Base-by-base conservation (phyloP, 64 coral and sea anemone genomes). In the Montipora sp. region DNA sequence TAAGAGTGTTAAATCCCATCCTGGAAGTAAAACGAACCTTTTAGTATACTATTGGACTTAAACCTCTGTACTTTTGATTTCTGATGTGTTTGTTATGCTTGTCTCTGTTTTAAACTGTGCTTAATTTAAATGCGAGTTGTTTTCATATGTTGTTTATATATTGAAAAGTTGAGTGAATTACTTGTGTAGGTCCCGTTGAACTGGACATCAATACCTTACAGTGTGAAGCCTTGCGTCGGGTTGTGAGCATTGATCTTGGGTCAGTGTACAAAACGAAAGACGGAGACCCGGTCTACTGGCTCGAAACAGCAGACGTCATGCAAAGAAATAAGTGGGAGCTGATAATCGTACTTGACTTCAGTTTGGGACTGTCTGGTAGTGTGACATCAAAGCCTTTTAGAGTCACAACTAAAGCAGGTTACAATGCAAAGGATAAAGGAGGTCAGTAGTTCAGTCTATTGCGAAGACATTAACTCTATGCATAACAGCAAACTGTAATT, bases 251-350 rank as follows among this genome's bases (percentile, higher is more conserved):
- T 22, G 57, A 90, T 69, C 53, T 90, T 20, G 88, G 48, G 7
- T 90, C 88, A 18, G 88, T 77, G 23, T 90, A 79, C 88, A 77
- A 79, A 49, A 90, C 88, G 12, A 22, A 61, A 9, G 47, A 77
- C 19, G 88, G 76, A 15, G 75, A 90, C 46, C 10, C 48, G 48
- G 75, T 90, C 2, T 90, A 90, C 65, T 67, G 88, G 88, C 75
- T 90, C 5, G 88, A 90, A 67, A 90, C 70, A 46, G 75, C 88
- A 79, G 88, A 79, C 15, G 88, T 90, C 43, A 49, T 68, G 47
- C 75, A 79, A 27, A 78, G 88, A 9, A 90, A 90, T 48, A 90
- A 80, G 77, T 90, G 88, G 88, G 77, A 63, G 63, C 51, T 90
- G 47, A 48, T 90, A 49, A 79, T 90, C 16, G 63, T 21, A 13